Evolutionary conservation across 1,140 invertebrate genomes (phyloP), one percentile per base, ranked within the genome.

Genomic region (Drosophila bocqueti): DNA sequence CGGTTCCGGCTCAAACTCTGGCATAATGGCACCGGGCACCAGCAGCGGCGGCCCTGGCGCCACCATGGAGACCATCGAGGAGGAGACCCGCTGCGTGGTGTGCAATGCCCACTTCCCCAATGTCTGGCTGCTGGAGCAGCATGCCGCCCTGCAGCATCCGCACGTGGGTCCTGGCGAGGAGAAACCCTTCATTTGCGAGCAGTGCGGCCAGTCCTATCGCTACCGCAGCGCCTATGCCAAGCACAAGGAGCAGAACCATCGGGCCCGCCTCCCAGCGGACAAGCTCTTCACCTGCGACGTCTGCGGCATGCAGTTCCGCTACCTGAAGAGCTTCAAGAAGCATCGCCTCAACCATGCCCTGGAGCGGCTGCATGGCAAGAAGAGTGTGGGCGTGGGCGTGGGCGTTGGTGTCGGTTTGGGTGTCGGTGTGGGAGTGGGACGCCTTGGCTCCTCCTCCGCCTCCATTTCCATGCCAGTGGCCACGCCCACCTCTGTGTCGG

Each of bases 121-220:
- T 8, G 94, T 96, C 1, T 97, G 96, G 96, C 94, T 97, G 9
- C 93, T 97, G 24, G 96, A 97, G 91, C 95, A 96, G 67, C 96
- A 97, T 81, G 96, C 96, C 2, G 95, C 96, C 2, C 93, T 97
- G 1, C 96, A 97, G 87, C 96, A 97, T 92, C 94, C 95, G 5
- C 94, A 94, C 16, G 79, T 94, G 18, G 93, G 92, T 34, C 94
- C 94, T 18, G 94, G 94, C 87, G 95, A 97, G 78, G 97, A 97
- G 91, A 98, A 97, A 85, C 97, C 97, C n/a, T 97, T 97, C 93
- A 96, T 97, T 11, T 98, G 97, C 93, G 97, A 97, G 82, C 97
- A 97, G 85, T 98, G 97, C 93, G 97, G 97, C 10, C 97, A 98
- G 82, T 97, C 96, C 81, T 98, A 98, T 93, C 95, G 97, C 73